Base-by-base conservation (phyloP, 2,888 invertebrate species). In the Tetanocera ferruginea region DNA sequence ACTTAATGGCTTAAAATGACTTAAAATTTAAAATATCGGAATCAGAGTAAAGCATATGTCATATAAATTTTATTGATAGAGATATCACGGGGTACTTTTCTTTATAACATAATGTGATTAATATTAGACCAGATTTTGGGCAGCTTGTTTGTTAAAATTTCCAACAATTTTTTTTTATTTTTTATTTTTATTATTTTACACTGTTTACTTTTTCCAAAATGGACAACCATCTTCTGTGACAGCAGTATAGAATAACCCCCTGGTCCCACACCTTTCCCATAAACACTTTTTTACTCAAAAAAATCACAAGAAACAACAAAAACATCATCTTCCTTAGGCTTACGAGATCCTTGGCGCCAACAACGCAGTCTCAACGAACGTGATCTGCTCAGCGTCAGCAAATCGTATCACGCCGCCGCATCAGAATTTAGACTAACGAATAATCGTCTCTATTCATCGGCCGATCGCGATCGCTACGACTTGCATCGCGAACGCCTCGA, bases 291-390 rank as follows among this genome's bases (percentile, higher is more conserved):
- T 62, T 25, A 55, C 57, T 2, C 64, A 28, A 74, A 49, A 6
- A n/a, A 49, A 49, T 49, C 37, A 73, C 57, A 19, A 25, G 43
- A 43, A 23, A 64, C 31, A 64, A 62, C 62, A 19, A 64, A 31
- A 31, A 17, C 17, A 28, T 31, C 11, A 64, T 31, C 52, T 75
- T 66, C 74, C 31, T 55, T 28, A 80, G 78, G 64, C 66, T 77
- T 80, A 25, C 80, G 80, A 79, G 89, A 89, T 71, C 87, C 87
- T 62, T 88, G 89, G 88, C 87, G 85, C 66, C 87, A 87, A 79
- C 87, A 87, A 80, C 85, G 87, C 78, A 89, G 88, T 78, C 87
- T 89, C 72, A 89, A 87, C 78, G 89, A 88, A 79, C 89, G 88
- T 71, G 87, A 87, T 79, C 84, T 87, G 31, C 79, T 88, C 52